A percentile compares a stretch with the other conserved stretches of the same genome.
These are phyloP conservation scores for Anastatus disparis DNA, from an alignment of 1,140 invertebrate species.

Conservation along the genomic window DNA sequence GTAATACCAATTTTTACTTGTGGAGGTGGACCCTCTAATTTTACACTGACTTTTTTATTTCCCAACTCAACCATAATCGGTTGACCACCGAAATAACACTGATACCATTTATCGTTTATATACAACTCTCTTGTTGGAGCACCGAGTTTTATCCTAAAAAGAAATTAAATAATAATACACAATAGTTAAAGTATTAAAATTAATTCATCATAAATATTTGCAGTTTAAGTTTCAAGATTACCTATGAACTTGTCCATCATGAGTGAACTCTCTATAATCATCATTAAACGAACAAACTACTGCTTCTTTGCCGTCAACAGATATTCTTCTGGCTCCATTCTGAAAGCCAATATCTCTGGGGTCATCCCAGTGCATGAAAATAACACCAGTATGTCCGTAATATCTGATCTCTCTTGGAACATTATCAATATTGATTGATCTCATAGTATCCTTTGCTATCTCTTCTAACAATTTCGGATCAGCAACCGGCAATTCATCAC, in stretches of 20 bases:
- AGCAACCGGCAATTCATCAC: slow-evolving; percentile 67
- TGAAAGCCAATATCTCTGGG: slow-evolving; percentile 87
- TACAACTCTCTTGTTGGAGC: slow-evolving; percentile 92
- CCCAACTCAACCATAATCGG: slow-evolving; percentile 85
- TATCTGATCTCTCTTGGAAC: slow-evolving; percentile 85
- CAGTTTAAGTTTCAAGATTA: slow-evolving; percentile 45
- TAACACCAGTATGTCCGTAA: slow-evolving; percentile 85
- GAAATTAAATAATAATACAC: slow-evolving; percentile 15
- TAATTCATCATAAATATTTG: no score
- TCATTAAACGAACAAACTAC: slow-evolving; percentile 77
- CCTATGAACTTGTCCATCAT: slow-evolving; percentile 77
- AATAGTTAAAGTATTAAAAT: no score
- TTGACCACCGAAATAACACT: slow-evolving; percentile 91
- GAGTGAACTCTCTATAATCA: slow-evolving; percentile 76
- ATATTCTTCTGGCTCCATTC: slow-evolving; percentile 73
- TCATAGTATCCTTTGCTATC: slow-evolving; percentile 74
- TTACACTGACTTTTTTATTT: slow-evolving; percentile 78
- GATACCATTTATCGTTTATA: slow-evolving; percentile 87
- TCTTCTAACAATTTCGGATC: slow-evolving; percentile 71
- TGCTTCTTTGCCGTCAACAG: slow-evolving; percentile 78
- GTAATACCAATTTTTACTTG: slow-evolving; percentile 80
- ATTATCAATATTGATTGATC: slow-evolving; percentile 87
- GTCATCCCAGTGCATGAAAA: slow-evolving; percentile 85
- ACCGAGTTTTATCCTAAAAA: slow-evolving; percentile 83
- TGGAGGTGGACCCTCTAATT: slow-evolving; percentile 88